phyloP scores from a whole-genome alignment of 2,113 vertebrate genomes.

The Hippoglossus stenolepis region DNA sequence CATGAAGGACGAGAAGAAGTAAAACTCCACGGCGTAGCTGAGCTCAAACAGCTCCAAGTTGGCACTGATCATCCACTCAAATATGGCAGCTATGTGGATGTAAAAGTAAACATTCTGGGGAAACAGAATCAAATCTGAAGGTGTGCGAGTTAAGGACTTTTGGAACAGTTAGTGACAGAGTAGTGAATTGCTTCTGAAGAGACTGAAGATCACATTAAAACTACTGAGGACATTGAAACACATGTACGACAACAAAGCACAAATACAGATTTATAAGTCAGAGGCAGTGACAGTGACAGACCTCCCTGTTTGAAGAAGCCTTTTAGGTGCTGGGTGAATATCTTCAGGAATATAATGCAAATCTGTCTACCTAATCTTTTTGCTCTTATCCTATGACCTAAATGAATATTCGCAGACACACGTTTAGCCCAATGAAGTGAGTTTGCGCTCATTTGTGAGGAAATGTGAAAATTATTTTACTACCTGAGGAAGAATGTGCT shows the following conservation, averaged over 20 bases:
- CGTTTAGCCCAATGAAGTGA: background rate
- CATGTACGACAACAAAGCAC: background rate
- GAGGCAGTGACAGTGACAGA: background rate
- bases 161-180: background rate
- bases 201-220: background rate
- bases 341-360: no score
- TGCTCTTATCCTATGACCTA: no score
- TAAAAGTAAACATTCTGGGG: conserved; percentile 58
- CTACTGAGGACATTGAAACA: background rate
- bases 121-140: conserved; percentile 77
- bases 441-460: background rate
- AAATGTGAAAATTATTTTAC: background rate
- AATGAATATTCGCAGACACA: no score
- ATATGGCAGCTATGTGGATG: conserved; percentile 77
- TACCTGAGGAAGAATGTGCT: background rate
- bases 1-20: conserved; percentile 82
- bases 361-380: no score
- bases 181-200: background rate
- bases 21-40: conserved; percentile 80
- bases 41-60: conserved; percentile 85
- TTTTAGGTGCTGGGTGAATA: background rate
- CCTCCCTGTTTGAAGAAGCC: background rate
- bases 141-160: conserved; percentile 40
- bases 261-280: background rate
- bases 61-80: conserved; percentile 82